These are phyloP conservation scores for Pyxicephalus adspersus DNA, from an alignment of 2,113 vertebrate species.

Conservation along the genomic window DNA sequence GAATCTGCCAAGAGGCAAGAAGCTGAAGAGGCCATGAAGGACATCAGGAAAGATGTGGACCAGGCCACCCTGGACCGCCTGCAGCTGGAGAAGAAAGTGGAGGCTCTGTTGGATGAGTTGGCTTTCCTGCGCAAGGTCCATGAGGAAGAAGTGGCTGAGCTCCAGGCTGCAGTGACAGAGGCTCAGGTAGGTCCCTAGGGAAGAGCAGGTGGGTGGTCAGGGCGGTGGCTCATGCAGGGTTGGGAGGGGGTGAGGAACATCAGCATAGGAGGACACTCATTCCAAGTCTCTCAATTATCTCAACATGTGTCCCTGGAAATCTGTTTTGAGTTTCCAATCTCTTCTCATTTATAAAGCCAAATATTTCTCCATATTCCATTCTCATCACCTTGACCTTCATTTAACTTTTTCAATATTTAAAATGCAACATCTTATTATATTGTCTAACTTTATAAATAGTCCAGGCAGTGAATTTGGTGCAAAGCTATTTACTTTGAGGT, in stretches of 20 bases:
- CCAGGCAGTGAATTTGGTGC: no score
- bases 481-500: no score
- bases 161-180: slow-evolving; percentile 58
- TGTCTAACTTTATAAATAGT: no score
- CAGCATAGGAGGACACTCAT: no score
- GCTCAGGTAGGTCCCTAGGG: slow-evolving; percentile 48
- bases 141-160: slow-evolving; percentile 71
- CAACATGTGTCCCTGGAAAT: no score
- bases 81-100: slow-evolving; percentile 72
- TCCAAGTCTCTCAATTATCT: no score
- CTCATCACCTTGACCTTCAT: no score
- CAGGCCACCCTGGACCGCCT: slow-evolving; percentile 68
- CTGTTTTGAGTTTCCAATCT: no score
- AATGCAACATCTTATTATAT: no score
- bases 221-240: slow-evolving; percentile 22
- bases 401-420: no score
- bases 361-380: no score
- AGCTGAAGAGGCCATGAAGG: slow-evolving; percentile 70
- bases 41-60: slow-evolving; percentile 69
- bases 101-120: slow-evolving; percentile 76
- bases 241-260: neutral
- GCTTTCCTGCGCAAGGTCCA: slow-evolving; percentile 78
- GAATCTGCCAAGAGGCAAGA: slow-evolving; percentile 65
- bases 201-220: neutral
- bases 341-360: no score